These are phyloP conservation scores for Psephotus haematonotus DNA, from an alignment of 2,113 vertebrate species.

Conservation along the genomic window DNA sequence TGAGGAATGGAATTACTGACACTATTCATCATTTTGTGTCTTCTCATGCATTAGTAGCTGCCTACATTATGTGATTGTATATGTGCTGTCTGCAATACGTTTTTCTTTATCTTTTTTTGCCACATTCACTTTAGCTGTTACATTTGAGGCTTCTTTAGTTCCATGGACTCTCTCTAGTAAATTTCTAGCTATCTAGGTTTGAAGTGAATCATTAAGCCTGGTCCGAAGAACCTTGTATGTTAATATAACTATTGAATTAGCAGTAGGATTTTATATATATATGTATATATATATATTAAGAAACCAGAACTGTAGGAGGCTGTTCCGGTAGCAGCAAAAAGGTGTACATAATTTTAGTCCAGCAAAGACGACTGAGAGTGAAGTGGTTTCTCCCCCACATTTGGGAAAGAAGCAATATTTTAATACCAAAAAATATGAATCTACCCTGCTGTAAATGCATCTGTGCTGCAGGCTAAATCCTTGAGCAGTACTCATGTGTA, in stretches of 20 bases:
- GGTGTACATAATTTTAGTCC: neutral
- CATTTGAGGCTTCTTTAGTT: neutral
- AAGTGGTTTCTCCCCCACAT: neutral
- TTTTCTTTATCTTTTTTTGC: neutral
- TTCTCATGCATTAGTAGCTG: neutral
- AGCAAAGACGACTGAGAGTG: neutral
- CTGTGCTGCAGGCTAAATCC: neutral
- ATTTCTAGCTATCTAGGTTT: neutral
- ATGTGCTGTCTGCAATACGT: neutral
- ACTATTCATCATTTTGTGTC: neutral
- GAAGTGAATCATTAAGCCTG: neutral
- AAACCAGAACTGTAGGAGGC: neutral
- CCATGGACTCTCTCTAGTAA: neutral
- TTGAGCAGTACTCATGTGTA: neutral
- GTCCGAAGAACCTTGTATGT: neutral
- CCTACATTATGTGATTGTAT: neutral
- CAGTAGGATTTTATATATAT: neutral
- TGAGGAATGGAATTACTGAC: neutral
- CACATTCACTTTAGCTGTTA: neutral
- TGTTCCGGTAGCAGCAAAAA: neutral
- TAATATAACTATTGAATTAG: neutral
- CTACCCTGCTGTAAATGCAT: neutral
- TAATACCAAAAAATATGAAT: neutral
- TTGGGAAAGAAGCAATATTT: neutral
- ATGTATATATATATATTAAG: neutral